Base-by-base conservation (phyloP, 2,888 invertebrate species). In the Nowickia ferox region DNA sequence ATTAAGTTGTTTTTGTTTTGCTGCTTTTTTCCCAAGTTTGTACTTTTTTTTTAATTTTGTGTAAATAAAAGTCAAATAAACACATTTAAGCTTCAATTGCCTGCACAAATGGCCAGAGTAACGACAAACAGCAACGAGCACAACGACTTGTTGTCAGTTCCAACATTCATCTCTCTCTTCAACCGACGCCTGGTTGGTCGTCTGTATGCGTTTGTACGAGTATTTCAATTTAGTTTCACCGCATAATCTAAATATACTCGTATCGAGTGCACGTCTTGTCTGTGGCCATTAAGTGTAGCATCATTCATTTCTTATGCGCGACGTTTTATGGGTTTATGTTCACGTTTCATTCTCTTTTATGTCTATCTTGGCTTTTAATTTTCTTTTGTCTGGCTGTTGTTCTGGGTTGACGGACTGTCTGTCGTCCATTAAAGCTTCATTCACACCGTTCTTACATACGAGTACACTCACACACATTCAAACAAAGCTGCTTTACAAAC, bases 61-160 rank as follows among this genome's bases (percentile, higher is more conserved):
- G 72, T 61, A 77, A 81, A 84, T 81, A 84, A 76, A 84, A 80
- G 72, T 72, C 65, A 77, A 77, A 84, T 81, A 81, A 84, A 84
- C 72, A 81, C 77, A 77, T 84, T 77, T 72, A 81, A 77, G 77
- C 77, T 66, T 63, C 17, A 74, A 77, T 81, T 10, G 77, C 65
- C 57, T 51, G 57, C 42, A 65, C 63, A 79, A 75, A 78, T 68
- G 75, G 74, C 46, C 78, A 78, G 30, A 30, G 59, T 68, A 53
- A 78, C 38, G 15, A 38, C 55, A 55, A 65, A 13, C 38, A 53
- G 38, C 63, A 55, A 17, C n/a, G 9, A 74, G 46, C 2, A 17
- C 2, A 17, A 65, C 3, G 15, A 71, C 30, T 51, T 42, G 4
- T 38, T 65, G 63, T 40, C 68, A 30, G 3, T 44, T 46, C 22